Conservation (phyloP, 1,140 invertebrate species). For the Drosophila ficusphila region DNA sequence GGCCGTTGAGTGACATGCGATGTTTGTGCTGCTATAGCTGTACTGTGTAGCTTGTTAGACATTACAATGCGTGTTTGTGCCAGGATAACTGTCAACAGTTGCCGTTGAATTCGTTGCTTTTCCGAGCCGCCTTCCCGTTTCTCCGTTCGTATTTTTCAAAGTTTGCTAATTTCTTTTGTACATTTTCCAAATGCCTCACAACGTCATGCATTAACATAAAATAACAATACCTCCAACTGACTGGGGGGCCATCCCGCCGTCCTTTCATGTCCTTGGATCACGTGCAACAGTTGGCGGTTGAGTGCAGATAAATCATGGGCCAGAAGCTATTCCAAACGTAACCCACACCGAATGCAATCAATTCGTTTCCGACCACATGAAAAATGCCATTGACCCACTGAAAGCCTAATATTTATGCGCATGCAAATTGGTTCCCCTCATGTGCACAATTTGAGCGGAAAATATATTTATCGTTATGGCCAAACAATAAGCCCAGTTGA, state of each 20-base stretch:
- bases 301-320: conserved; percentile 32
- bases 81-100: conserved; percentile 81
- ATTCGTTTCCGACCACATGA: conserved; percentile 58
- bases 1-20: conserved; percentile 65
- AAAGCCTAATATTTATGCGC: conserved; percentile 20
- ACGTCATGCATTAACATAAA: conserved; percentile 70
- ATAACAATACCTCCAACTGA: conserved; percentile 53
- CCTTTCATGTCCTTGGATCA: background rate
- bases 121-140: background rate
- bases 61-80: conserved; percentile 81
- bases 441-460: conserved; percentile 15
- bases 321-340: conserved; percentile 25
- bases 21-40: conserved; percentile 32
- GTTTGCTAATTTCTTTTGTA: conserved; percentile 78
- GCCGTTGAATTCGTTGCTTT: conserved; percentile 42
- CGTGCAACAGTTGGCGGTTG: conserved; percentile 65
- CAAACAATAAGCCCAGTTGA: conserved; percentile 31
- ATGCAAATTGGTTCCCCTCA: conserved; percentile 24
- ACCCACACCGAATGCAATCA: conserved; percentile 32
- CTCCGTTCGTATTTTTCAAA: conserved; percentile 41
- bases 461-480: conserved; percentile 28
- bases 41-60: conserved; percentile 76
- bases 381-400: conserved; percentile 44
- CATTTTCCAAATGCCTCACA: conserved; percentile 55
- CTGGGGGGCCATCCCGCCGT: conserved; percentile 20